Evolutionary conservation across 2,888 invertebrate species (phyloP), one percentile per base, ranked within the genome.

Genomic region (Elysia crispata): DNA sequence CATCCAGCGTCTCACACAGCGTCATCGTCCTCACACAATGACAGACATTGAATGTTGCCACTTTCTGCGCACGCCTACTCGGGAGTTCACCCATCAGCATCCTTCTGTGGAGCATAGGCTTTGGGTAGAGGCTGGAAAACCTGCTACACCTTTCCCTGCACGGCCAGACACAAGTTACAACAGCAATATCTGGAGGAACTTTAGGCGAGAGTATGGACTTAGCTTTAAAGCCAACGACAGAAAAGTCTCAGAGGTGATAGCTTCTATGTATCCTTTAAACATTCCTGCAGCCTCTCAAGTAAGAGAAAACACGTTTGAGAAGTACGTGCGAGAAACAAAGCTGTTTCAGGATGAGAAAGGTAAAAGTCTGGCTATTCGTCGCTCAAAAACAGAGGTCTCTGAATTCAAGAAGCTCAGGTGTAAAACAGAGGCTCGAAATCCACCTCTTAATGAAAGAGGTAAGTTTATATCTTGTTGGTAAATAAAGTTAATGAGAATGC

Each of bases 91-190:
- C 0, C 85, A 87, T 81, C 87, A 87, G 15, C 85, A 87, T 54
- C 86, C 87, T 20, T 84, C 85, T 8, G 77, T 89, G n/a, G 87
- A 89, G 75, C 90, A 90, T 76, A 86, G 87, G 83, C 83, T 92
- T 41, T 92, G 91, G 91, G 77, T 89, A 73, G 91, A 92, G 77
- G 91, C 91, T n/a, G 91, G 91, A 0, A 91, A 91, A 85, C 87
- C 89, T 82, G 82, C 84, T 1, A 85, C 90, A 0, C 89, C 91
- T 3, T 86, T 85, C 76, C 90, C 90, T 1, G 85, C 87, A 31
- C 78, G 85, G 30, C 87, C 89, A 18, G 91, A 91, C 82, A 84
- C 86, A 18, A 88, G 86, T 77, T 92, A 90, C 81, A 91, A 91
- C 86, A 88, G 90, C 76, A 91, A 91, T 84, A 87, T 91, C 5